These are phyloP conservation scores for Papilio protenor DNA, from an alignment of 2,888 invertebrate species.

Conservation along the genomic window DNA sequence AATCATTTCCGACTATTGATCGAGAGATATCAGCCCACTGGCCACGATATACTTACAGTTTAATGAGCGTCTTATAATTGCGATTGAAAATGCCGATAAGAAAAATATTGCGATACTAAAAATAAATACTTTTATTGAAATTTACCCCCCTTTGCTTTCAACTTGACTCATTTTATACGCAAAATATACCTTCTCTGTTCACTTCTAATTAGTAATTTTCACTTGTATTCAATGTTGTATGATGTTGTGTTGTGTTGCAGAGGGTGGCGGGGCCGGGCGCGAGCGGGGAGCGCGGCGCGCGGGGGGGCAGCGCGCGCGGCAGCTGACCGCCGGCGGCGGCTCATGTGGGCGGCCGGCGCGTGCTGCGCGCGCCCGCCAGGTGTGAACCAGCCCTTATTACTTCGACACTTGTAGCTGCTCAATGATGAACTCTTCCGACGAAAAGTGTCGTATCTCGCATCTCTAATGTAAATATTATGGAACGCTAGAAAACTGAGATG, in stretches of 20 bases:
- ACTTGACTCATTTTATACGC: not conserved
- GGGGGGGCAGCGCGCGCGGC: slow-evolving; percentile 77
- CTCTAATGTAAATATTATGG: not conserved
- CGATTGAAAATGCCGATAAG: not conserved
- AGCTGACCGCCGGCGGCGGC: slow-evolving; percentile 83
- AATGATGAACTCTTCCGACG: not conserved
- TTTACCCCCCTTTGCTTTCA: no score
- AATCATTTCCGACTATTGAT: slow-evolving; percentile 24
- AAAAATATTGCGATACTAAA: not conserved
- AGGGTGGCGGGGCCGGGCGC: slow-evolving; percentile 81
- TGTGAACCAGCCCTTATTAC: slow-evolving; percentile 47
- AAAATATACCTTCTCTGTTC: no score
- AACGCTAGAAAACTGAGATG: not conserved
- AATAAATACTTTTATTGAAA: no score
- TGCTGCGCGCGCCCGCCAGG: slow-evolving; percentile 84
- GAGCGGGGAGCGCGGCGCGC: slow-evolving; percentile 68
- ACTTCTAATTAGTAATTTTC: no score
- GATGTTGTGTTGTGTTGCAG: slow-evolving; percentile 57
- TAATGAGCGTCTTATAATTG: slow-evolving; percentile 7
- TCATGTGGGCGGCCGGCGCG: slow-evolving; percentile 83
- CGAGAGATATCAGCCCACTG: slow-evolving; percentile 1
- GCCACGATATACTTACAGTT: not conserved
- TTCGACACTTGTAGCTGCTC: not conserved
- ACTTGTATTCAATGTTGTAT: not conserved
- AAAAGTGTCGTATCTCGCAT: not conserved